Evolutionary conservation across 1,140 invertebrate species (phyloP), one percentile per base, ranked within the genome.

Genomic region (Campoletis sonorensis): DNA sequence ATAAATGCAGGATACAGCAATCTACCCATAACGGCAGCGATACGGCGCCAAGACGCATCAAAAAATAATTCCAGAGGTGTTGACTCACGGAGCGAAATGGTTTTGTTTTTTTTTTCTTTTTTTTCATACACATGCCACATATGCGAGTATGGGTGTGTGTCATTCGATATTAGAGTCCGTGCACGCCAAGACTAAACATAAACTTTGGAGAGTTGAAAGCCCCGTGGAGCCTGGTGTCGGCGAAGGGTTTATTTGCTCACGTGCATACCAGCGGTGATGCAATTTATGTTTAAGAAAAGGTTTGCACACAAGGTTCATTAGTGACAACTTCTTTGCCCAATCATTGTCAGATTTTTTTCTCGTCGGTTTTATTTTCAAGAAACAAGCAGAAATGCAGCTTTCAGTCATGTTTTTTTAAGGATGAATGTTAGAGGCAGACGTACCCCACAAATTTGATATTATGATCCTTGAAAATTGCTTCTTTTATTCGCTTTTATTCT

Each of bases 181-280:
- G 27, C 51, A 80, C 37, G 33, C 78, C 68, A 80, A 82, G 79
- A 82, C 79, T 82, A 82, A 82, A 82, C 78, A 82, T 80, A 76
- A 82, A 80, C 79, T 61, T 79, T 78, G 16, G 18, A 77, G 72
- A 61, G 27, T 54, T 54, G 54, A 77, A 77, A 61, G 18, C 2
- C 27, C 21, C 61, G 51, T 23, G 73, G 49, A 27, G 72, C 54
- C 73, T 27, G 30, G 4, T 58, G 73, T 54, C 27, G 33, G 18
- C 54, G 40, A 61, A 77, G 54, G 33, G 51, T 77, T 64, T 30
- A 51, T 77, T 77, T 54, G 26, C 54, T 64, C 61, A 26, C 61
- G 61, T 23, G 23, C 21, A 23, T 54, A 33, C 4, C 15, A 26
- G 23, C 61, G 21, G 21, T 13, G 10, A 26, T 10, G 23, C 23